phyloP scores from a whole-genome alignment of 2,113 vertebrate species.

The Piliocolobus tephrosceles region DNA sequence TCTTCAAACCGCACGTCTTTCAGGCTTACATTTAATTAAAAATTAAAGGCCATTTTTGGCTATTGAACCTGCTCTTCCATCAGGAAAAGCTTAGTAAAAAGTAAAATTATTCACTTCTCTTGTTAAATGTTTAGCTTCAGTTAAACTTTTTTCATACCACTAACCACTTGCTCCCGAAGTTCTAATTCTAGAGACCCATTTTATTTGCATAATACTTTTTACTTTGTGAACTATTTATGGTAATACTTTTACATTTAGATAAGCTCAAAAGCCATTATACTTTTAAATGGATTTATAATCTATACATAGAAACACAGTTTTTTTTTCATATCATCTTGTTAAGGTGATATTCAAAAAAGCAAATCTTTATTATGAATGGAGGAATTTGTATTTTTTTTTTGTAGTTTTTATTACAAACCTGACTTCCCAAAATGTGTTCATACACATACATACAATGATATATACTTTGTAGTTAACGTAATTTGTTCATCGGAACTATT shows the following conservation, averaged over 20 bases:
- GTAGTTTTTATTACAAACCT: not conserved
- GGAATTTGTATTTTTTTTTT: not conserved
- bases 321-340: conserved; percentile 1
- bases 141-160: conserved; percentile 39
- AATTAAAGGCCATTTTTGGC: conserved; percentile 42
- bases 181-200: conserved; percentile 35
- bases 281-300: conserved; percentile 43
- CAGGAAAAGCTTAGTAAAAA: not conserved
- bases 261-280: conserved; percentile 12
- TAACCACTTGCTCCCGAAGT: conserved; percentile 7
- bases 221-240: conserved; percentile 28
- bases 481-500: not conserved
- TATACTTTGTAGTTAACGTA: not conserved
- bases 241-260: conserved; percentile 48
- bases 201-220: conserved; percentile 56
- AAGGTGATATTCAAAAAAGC: not conserved
- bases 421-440: not conserved
- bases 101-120: conserved; percentile 32
- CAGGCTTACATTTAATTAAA: conserved; percentile 58
- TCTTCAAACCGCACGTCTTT: conserved; percentile 25
- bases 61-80: not conserved
- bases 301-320: not conserved
- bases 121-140: conserved; percentile 8
- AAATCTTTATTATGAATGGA: conserved; percentile 15
- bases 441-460: not conserved